Evolutionary conservation across 2,888 invertebrate species (phyloP), one percentile per base, ranked within the genome.

Genomic region (Sinohyriopsis cumingii): DNA sequence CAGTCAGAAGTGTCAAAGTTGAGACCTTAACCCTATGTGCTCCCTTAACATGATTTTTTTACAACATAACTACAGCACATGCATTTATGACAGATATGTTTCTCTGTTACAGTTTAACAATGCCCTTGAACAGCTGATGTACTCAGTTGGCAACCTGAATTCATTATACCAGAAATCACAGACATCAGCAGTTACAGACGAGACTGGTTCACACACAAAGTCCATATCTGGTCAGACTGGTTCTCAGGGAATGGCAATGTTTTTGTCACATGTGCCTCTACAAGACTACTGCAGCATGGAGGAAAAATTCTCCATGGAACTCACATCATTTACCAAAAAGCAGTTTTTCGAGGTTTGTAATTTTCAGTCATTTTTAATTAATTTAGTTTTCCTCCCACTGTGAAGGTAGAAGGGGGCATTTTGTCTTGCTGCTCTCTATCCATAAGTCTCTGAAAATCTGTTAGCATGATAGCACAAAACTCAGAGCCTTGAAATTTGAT

Each of bases 241-340:
- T 69, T 59, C 72, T 18, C 74, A 73, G 5, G 64, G 69, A 9
- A 72, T 75, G 67, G 64, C 71, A 6, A 72, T 75, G 67, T 87
- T 86, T 63, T 72, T 86, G 62, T 85, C 87, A 3, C 86, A 86
- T 68, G 64, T 82, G 12, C 72, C 79, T 22, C 72, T 86, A 9
- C 80, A 79, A 55, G 78, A 80, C 24, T 85, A 83, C 59, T 76
- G 81, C 59, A 71, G 72, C 59, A 76, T 77, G 24, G 89, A 89
- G 70, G 85, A 87, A 64, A 82, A 79, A 63, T 89, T 82, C 72
- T 82, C 85, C 1, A 80, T 80, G 59, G 85, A 87, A 67, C 76
- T 89, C 7, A 86, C 86, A 53, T 69, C 75, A 20, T 89, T 82
- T 69, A 87, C 87, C n/a, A 87, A 84, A 72, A 88, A 86, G 72